These are phyloP conservation scores for Plutomurus gul DNA, from an alignment of 1,140 invertebrate species.

Conservation along the genomic window DNA sequence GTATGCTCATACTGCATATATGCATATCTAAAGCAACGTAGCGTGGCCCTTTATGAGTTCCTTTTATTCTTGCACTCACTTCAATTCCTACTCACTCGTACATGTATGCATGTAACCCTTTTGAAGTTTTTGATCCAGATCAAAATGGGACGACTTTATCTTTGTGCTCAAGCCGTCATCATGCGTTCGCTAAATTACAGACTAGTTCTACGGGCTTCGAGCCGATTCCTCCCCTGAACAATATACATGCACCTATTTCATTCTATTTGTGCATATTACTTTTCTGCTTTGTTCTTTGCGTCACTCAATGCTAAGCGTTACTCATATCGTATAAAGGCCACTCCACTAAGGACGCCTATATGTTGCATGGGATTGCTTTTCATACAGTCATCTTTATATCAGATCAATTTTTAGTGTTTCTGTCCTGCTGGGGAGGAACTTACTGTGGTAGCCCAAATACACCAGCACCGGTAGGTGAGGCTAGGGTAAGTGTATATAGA, in stretches of 20 bases:
- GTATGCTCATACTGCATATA: neutral
- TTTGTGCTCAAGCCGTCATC: conserved; percentile 30
- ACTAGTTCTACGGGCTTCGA: conserved; percentile 8
- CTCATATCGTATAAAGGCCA: neutral
- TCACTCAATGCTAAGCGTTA: neutral
- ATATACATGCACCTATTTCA: neutral
- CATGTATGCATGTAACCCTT: conserved; percentile 40
- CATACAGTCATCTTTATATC: too few species aligned
- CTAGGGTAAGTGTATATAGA: too few species aligned
- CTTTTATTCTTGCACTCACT: conserved; percentile 24
- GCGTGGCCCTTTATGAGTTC: conserved; percentile 21
- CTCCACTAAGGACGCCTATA: too few species aligned
- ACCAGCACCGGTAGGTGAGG: too few species aligned
- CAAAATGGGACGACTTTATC: conserved; percentile 40
- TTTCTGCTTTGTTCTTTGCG: neutral
- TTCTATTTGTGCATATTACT: neutral
- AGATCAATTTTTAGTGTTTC: too few species aligned
- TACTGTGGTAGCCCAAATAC: too few species aligned
- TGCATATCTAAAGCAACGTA: neutral
- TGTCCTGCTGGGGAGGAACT: too few species aligned
- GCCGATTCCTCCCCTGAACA: neutral
- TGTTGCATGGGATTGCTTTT: too few species aligned
- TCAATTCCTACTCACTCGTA: conserved; percentile 2
- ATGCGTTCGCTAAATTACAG: conserved; percentile 36
- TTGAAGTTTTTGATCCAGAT: conserved; percentile 47